phyloP scores from a whole-genome alignment of 2,888 invertebrate species.

The Lasioglossum pauxillum region DNA sequence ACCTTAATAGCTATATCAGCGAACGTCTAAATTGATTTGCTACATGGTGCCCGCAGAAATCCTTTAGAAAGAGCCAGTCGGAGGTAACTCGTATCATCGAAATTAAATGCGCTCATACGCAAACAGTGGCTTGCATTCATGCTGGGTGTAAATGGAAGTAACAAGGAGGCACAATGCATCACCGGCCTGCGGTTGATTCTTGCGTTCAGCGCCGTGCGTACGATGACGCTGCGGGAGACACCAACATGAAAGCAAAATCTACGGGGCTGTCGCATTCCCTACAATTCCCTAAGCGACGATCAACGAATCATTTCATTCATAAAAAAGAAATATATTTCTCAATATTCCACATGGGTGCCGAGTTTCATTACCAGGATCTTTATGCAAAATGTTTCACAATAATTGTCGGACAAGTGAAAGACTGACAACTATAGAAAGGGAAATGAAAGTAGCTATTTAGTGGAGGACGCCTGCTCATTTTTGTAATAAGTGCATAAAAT shows the following conservation, averaged over 20 bases:
- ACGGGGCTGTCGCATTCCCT: conserved; percentile 34
- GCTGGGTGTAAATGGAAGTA: conserved; percentile 68
- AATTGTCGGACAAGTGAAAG: neutral
- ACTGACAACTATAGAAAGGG: too few relatives aligned
- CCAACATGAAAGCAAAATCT: conserved; percentile 53
- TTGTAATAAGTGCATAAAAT: neutral
- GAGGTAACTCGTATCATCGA: conserved; percentile 44
- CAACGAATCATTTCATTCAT: neutral
- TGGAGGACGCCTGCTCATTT: neutral
- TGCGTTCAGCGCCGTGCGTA: conserved; percentile 46
- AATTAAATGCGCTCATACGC: conserved; percentile 62
- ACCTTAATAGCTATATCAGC: conserved; percentile 6
- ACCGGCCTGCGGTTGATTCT: conserved; percentile 58
- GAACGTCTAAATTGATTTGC: conserved; percentile 58
- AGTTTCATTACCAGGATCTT: neutral
- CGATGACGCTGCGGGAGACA: conserved; percentile 48
- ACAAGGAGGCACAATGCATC: conserved; percentile 64
- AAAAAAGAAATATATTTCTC: neutral
- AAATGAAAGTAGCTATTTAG: too few relatives aligned
- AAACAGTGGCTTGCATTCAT: conserved; percentile 64
- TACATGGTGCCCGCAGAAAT: conserved; percentile 40
- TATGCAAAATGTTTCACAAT: neutral
- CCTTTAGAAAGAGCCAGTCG: conserved; percentile 41
- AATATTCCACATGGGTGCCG: neutral
- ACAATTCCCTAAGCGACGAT: conserved; percentile 5